These are phyloP conservation scores for Meganola albula DNA, from an alignment of 2,888 invertebrate species.

Conservation along the genomic window DNA sequence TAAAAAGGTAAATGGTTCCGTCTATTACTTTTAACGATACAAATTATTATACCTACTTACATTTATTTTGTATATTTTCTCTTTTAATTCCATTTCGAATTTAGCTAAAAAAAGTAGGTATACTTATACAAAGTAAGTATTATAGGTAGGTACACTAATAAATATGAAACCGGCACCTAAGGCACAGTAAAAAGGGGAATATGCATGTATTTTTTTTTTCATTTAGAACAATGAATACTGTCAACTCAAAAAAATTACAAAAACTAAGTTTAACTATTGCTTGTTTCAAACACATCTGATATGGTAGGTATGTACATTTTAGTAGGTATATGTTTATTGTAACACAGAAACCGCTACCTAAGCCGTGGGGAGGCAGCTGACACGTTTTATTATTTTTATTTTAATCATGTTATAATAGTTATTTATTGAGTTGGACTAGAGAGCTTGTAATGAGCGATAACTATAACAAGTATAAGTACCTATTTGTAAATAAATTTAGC, in stretches of 20 bases:
- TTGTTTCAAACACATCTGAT: constrained; percentile 1
- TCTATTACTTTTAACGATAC: constrained; percentile 10
- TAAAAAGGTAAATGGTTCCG: constrained; percentile 10
- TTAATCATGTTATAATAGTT: constrained; percentile 11
- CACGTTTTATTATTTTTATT: constrained; percentile 4
- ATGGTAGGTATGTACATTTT: constrained; percentile 1
- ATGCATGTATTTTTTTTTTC: background rate
- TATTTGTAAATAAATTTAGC: constrained; percentile 10
- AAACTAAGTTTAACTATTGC: constrained; percentile 1
- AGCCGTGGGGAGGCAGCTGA: constrained; percentile 4
- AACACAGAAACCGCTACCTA: constrained; percentile 8
- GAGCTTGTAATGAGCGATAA: constrained; percentile 11
- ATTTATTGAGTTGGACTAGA: constrained; percentile 9
- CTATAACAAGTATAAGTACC: constrained; percentile 7
- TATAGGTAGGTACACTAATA: constrained; percentile 7
- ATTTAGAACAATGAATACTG: constrained; percentile 1
- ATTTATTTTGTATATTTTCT: constrained; percentile 9
- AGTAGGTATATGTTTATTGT: constrained; percentile 1
- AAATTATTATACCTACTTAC: constrained; percentile 9
- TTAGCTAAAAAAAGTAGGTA: constrained; percentile 9
- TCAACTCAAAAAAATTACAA: constrained; percentile 1
- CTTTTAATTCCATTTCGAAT: constrained; percentile 10
- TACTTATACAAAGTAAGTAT: constrained; percentile 12
- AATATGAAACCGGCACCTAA: constrained; percentile 2
- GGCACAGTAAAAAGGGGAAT: constrained; percentile 2